Evolutionary conservation across 2,888 invertebrate species (phyloP).

Genomic region (Lobophora halterata): DNA sequence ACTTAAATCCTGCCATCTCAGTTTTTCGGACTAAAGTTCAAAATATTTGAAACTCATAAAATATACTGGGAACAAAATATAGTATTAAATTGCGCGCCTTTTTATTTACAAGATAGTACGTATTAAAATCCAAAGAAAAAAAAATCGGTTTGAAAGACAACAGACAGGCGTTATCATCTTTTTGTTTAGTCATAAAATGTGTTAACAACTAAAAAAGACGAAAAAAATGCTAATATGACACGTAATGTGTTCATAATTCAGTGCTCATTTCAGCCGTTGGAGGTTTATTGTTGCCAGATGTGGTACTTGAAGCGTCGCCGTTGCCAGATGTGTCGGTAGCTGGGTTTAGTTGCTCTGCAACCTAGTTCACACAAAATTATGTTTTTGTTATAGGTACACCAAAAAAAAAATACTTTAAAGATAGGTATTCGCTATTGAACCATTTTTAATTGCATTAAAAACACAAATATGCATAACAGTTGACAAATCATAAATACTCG

Average conservation of each 20-base stretch:
- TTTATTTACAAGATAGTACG: constrained; percentile 13
- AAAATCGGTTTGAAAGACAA: too few relatives aligned
- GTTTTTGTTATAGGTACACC: neutral
- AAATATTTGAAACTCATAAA: too few relatives aligned
- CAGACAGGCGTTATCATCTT: too few relatives aligned
- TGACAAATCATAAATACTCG: constrained; percentile 22
- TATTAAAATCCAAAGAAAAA: too few relatives aligned
- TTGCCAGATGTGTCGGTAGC: constrained; percentile 42
- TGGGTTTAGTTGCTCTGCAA: constrained; percentile 75
- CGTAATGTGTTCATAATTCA: constrained; percentile 73
- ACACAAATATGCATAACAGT: constrained; percentile 14
- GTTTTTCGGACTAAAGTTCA: too few relatives aligned
- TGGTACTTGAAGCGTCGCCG: constrained; percentile 36
- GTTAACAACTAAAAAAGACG: neutral
- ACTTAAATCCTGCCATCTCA: constrained; percentile 16
- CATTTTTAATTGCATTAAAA: constrained; percentile 3
- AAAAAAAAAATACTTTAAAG: neutral
- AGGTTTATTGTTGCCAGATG: constrained; percentile 49
- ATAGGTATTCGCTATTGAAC: constrained; percentile 3
- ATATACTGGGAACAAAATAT: too few relatives aligned
- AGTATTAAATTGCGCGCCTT: constrained; percentile 6
- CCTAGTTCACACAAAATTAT: constrained; percentile 44
- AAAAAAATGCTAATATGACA: neutral
- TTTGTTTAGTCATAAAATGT: too few relatives aligned
- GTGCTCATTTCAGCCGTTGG: constrained; percentile 84